A percentile compares a stretch with the other conserved stretches of the same genome.
These are phyloP conservation scores for Gymnobelideus leadbeateri DNA, from an alignment of 2,113 vertebrate species.

Conservation along the genomic window DNA sequence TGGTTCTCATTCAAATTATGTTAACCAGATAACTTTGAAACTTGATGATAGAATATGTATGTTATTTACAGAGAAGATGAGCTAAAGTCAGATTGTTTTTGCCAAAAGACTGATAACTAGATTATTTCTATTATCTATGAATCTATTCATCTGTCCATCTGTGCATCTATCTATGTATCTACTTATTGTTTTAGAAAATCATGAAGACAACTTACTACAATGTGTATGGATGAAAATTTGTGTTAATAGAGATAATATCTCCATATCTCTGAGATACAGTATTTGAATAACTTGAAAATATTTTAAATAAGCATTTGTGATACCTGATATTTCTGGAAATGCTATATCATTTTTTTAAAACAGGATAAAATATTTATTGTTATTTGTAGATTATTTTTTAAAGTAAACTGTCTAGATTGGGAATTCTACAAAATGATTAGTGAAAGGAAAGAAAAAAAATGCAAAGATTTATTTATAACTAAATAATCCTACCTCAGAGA, in stretches of 20 bases:
- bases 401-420: neutral
- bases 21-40: neutral
- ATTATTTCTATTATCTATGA: neutral
- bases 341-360: neutral
- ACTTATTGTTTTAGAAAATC: neutral
- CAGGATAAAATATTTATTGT: neutral
- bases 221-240: neutral
- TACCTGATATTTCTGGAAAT: neutral
- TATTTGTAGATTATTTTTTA: neutral
- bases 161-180: no score
- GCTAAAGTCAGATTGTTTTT: neutral
- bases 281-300: conserved; percentile 8
- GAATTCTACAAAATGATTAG: conserved; percentile 45
- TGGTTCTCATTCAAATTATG: neutral
- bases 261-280: neutral
- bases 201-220: neutral
- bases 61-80: neutral
- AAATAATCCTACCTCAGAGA: conserved; percentile 64
- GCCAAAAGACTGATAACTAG: neutral
- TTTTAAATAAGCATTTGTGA: neutral
- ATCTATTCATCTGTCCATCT: neutral
- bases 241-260: neutral
- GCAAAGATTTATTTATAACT: conserved; percentile 71
- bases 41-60: neutral
- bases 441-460: conserved; percentile 70